Conservation (phyloP, 1,140 invertebrate genomes). For the Coenobita brevimanus region DNA sequence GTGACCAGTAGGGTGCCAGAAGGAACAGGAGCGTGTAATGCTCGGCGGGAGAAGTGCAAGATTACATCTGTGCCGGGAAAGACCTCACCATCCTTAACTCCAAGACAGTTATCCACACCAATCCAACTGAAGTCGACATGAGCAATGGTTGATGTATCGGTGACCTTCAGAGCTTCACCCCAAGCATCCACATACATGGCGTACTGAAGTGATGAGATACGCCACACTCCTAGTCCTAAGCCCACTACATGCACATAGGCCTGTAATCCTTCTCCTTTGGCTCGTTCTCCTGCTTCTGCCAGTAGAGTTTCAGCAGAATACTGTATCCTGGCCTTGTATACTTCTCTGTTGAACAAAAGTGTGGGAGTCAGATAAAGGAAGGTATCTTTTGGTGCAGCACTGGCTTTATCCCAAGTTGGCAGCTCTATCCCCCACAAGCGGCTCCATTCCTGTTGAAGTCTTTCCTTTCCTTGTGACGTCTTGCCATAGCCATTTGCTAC, state of each 20-base stretch:
- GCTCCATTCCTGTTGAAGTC: slow-evolving; percentile 72
- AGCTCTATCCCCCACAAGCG: slow-evolving; percentile 72
- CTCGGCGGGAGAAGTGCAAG: slow-evolving; percentile 73
- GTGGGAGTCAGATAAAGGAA: neutral
- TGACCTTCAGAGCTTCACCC: slow-evolving; percentile 63
- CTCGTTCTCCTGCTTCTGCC: slow-evolving; percentile 74
- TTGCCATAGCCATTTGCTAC: slow-evolving; percentile 74
- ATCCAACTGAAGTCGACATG: slow-evolving; percentile 74
- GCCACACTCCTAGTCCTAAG: slow-evolving; percentile 74
- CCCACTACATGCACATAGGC: slow-evolving; percentile 75
- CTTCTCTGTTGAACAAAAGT: slow-evolving; percentile 73
- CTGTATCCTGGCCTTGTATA: slow-evolving; percentile 74
- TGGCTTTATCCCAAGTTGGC: slow-evolving; percentile 72
- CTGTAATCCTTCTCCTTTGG: slow-evolving; percentile 73
- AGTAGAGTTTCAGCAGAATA: slow-evolving; percentile 74
- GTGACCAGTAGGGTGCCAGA: slow-evolving; percentile 78
- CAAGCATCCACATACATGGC: slow-evolving; percentile 73
- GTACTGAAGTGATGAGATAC: slow-evolving; percentile 70
- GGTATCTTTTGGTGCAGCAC: neutral
- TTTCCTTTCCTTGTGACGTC: slow-evolving; percentile 60
- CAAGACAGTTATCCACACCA: slow-evolving; percentile 72
- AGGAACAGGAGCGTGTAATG: slow-evolving; percentile 72
- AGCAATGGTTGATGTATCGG: slow-evolving; percentile 72
- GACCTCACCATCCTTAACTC: slow-evolving; percentile 72
- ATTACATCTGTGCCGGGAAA: slow-evolving; percentile 72